Evolutionary conservation across 2,113 vertebrate genomes (phyloP), one percentile per base, ranked within the genome.

Genomic region (Oenanthe melanoleuca): DNA sequence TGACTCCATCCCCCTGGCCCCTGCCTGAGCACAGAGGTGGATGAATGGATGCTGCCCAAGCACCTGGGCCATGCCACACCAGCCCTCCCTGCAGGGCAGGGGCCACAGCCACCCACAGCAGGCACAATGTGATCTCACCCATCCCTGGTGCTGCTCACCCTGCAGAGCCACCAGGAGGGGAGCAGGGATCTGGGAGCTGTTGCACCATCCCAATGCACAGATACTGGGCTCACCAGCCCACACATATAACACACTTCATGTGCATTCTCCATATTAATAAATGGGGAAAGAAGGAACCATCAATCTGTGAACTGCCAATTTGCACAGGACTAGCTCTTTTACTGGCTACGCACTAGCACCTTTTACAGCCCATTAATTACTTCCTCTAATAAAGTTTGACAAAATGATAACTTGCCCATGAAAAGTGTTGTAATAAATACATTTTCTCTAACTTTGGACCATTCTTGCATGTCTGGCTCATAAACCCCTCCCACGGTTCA

Each of bases 361-460:
- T 97, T 98, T 98, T 98, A 98, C 98, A 98, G 98, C 97, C 98
- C 98, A 98, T 98, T 98, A 98, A 98, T 98, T 98, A 98, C 97
- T 97, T 98, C 97, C 98, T 97, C 98, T 98, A 98, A 98, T 98
- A 98, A 98, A 98, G 98, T 98, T 98, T 98, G 98, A 98, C 98
- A 98, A 98, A 98, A 98, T 98, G 98, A 98, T 98, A 98, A 98
- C 98, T 98, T 98, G 97, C 97, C 98, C 98, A 98, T 98, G 97
- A 98, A 98, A 98, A 98, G 98, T 97, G 97, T 98, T 98, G 97
- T 98, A 98, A 98, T 98, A 98, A 98, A 98, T 98, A 98, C 95
- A 97, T 98, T 98, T 98, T 95, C 97, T 96, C 96, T 96, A 98
- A 98, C 98, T 98, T 98, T 97, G 90, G 80, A 75, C 97, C 95